phyloP scores from a whole-genome alignment of 1,140 invertebrate genomes.

The Aphaenogaster rudis region DNA sequence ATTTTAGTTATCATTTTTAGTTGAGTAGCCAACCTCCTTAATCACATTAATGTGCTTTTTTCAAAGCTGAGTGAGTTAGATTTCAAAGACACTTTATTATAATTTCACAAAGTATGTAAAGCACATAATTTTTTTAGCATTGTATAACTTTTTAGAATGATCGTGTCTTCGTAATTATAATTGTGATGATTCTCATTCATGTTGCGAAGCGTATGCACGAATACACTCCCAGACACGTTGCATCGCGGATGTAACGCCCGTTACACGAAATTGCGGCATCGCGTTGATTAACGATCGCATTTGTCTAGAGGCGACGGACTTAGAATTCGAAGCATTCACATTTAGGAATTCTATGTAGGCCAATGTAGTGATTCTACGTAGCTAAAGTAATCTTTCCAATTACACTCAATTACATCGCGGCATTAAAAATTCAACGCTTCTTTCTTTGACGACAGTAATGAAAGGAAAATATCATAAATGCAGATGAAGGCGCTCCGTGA shows the following conservation, averaged over 20 bases:
- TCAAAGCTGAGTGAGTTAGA: neutral
- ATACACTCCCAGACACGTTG: neutral
- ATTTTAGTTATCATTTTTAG: too few species aligned
- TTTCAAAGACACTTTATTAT: neutral
- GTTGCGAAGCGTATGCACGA: neutral
- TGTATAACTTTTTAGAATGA: neutral
- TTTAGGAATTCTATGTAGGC: neutral
- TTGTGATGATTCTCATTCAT: neutral
- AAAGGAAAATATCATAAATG: neutral
- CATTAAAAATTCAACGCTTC: neutral
- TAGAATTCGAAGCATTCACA: neutral
- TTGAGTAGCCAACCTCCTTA: too few species aligned
- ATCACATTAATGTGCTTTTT: neutral
- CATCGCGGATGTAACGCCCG: neutral
- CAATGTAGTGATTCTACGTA: neutral
- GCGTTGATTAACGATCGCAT: neutral
- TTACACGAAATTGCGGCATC: constrained; percentile 25
- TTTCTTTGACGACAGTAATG: neutral
- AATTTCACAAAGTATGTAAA: neutral
- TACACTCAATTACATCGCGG: neutral
- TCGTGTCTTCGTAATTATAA: neutral
- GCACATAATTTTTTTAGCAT: neutral
- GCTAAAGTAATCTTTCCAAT: neutral
- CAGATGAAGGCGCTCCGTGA: neutral
- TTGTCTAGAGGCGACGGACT: neutral